Evolutionary conservation across 2,888 invertebrate species (phyloP).

Genomic region (Drosophila crucigera): DNA sequence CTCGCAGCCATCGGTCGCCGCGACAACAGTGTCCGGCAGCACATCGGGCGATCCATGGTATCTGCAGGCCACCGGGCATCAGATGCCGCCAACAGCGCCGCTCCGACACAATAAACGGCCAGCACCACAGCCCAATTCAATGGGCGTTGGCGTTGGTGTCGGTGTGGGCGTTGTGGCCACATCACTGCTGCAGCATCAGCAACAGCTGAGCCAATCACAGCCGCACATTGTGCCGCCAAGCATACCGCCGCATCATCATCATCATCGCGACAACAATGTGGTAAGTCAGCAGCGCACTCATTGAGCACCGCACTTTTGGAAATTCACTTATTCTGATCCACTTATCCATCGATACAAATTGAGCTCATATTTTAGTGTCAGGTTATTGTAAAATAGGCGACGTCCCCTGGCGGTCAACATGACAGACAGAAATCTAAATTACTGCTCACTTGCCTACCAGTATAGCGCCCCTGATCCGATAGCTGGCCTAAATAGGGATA

Average conservation of each 20-base stretch:
- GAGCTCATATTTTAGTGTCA: neutral
- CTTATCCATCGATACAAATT: neutral
- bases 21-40: constrained; percentile 69
- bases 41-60: constrained; percentile 86
- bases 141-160: constrained; percentile 51
- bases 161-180: constrained; percentile 46
- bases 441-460: neutral
- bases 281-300: constrained; percentile 40
- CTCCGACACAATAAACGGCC: constrained; percentile 86
- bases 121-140: constrained; percentile 84
- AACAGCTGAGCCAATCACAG: constrained; percentile 85
- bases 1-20: constrained; percentile 84
- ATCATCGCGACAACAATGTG: constrained; percentile 82
- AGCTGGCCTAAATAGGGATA: neutral
- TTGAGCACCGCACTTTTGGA: neutral
- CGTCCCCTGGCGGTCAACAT: too few relatives aligned
- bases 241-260: constrained; percentile 83
- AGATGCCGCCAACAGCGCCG: constrained; percentile 86
- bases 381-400: neutral
- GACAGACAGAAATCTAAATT: neutral
- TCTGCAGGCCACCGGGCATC: constrained; percentile 85
- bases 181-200: constrained; percentile 81
- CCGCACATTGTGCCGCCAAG: constrained; percentile 85
- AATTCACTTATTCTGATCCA: neutral
- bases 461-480: neutral